A percentile compares a stretch with the other conserved stretches of the same genome.
Conservation (phyloP, 2,888 invertebrate genomes). For the Perithous albicinctus region DNA sequence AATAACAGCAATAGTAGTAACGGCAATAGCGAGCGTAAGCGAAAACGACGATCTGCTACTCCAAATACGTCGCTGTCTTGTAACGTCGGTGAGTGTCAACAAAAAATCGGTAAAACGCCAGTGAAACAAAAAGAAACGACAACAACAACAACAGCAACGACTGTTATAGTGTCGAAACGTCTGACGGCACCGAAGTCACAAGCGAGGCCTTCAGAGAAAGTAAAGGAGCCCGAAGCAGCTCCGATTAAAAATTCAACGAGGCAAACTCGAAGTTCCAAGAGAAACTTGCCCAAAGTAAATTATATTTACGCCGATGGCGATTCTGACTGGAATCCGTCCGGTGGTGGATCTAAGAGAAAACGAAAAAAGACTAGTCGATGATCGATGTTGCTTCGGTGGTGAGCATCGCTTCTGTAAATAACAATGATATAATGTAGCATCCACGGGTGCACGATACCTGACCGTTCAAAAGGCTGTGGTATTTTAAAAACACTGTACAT, state of each 20-base stretch:
- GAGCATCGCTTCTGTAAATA: conserved; percentile 49
- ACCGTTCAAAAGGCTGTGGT: conserved; percentile 73
- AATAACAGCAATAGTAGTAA: conserved; percentile 28
- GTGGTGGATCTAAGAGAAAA: conserved; percentile 76
- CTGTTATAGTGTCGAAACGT: conserved; percentile 61
- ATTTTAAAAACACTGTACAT: conserved; percentile 60
- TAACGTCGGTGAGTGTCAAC: conserved; percentile 63
- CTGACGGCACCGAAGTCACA: conserved; percentile 63
- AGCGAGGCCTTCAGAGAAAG: conserved; percentile 62
- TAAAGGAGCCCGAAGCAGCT: conserved; percentile 51
- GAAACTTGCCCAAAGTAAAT: conserved; percentile 81
- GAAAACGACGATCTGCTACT: conserved; percentile 62
- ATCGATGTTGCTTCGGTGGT: conserved; percentile 70
- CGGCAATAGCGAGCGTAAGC: conserved; percentile 67
- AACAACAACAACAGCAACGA: conserved; percentile 45
- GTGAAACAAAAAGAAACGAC: conserved; percentile 66
- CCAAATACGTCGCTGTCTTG: conserved; percentile 62
- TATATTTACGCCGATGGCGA: conserved; percentile 81
- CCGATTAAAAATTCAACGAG: conserved; percentile 67
- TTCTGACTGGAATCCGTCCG: conserved; percentile 80
- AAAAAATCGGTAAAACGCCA: conserved; percentile 69
- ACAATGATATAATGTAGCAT: conserved; percentile 33
- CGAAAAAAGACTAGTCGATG: conserved; percentile 81
- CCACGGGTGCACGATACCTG: conserved; percentile 66
- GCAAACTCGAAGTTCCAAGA: conserved; percentile 80